Evolutionary conservation across 2,797 vertebrate species (phyloP), one percentile per base, ranked within the genome.

Genomic region (Hydrophis major): DNA sequence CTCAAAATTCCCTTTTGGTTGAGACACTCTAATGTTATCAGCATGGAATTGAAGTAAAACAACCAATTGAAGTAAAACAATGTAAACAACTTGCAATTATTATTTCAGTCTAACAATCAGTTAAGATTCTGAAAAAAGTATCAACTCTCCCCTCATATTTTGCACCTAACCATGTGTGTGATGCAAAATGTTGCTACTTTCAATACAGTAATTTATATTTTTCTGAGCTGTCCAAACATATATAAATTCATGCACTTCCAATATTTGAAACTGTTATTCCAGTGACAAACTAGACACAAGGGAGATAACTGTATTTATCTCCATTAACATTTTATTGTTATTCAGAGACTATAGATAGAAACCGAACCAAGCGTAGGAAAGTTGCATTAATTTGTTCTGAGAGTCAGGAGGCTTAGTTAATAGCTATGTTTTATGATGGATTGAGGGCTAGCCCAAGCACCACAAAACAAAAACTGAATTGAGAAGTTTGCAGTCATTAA

Each of bases 271-370:
- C 95, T 96, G 95, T 96, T 97, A 96, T 95, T 97, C 93, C 66
- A 83, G 56, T 94, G 95, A 96, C 95, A 96, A 97, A 97, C 96
- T 90, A 96, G 95, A 96, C 96, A 96, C 88, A 88, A 96, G 96
- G 96, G 96, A 97, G 95, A 96, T 94, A 95, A 96, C 87, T 91
- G 95, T 95, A 95, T 96, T 96, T 96, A 96, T 95, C 94, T 94
- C 96, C 91, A 96, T 97, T 97, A 97, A 96, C 47, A 6, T 95
- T 96, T 97, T 96, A 96, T 94, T 97, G 96, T 96, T 96, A 95
- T 92, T 96, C 96, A 95, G 96, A 97, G 95, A 96, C 92, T 95
- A 95, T 27, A 94, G 94, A 95, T 89, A 95, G 0, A 18, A 91
- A 92, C 91, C 53, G 94, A 96, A 95, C 94, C 94, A 92, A 74